Evolutionary conservation across 2,113 vertebrate species (phyloP), one percentile per base, ranked within the genome.

Genomic region (Cromileptes altivelis): DNA sequence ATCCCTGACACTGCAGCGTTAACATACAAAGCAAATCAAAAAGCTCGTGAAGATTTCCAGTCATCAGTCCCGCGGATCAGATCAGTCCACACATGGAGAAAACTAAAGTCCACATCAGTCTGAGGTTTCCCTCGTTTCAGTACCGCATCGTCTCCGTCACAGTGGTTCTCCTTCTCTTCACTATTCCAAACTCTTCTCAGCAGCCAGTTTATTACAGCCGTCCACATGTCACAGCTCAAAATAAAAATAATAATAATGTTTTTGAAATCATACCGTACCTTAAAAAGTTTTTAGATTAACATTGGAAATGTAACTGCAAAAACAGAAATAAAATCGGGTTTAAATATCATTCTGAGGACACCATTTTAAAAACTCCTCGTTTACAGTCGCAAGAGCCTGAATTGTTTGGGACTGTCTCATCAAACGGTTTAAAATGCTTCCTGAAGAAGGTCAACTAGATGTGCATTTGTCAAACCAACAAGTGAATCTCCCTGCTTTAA

Each of bases 11-110:
- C 50, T 19, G 70, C 80, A 33, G 81, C 79, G 6, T 47, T 5
- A 33, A 89, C 76, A 52, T 7, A 81, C 73, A 78, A 67, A 56
- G 72, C 75, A 52, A 61, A 74, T 55, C 1, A 40, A 50, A 53
- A 77, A 88, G 83, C 58, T 77, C 9, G 11, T 50, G 14, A 52
- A 56, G 18, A 73, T 56, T 82, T 88, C 84, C 81, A 79, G 85
- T 84, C 82, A 65, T 45, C 42, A 45, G 42, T 45, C 42, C 40
- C 55, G 9, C 53, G 6, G 53, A 67, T 72, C 52, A 33, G 37
- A 70, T 75, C 72, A 52, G 69, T 12, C 49, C 25, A 56, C 13
- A 65, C 42, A 45, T 12, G 42, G 11, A 45, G 42, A 45, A 45
- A 45, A 12, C 42, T 45, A 9, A 9, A 12, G 42, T 45, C 42